Evolutionary conservation across 2,888 invertebrate genomes (phyloP).

Genomic region (Drosophila anceps): DNA sequence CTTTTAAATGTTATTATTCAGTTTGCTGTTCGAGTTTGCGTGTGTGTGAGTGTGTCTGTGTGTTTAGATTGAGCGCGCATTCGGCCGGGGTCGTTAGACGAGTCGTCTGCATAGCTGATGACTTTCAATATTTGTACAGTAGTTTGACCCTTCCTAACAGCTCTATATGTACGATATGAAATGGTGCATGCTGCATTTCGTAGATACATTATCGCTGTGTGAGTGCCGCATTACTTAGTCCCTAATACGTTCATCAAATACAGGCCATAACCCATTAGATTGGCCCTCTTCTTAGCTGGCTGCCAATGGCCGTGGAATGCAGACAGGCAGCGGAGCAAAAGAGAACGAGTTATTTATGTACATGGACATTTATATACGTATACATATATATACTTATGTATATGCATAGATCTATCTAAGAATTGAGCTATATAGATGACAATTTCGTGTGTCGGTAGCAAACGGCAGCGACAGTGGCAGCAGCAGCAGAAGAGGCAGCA

Average conservation of each 20-base stretch:
- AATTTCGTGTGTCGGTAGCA: conserved; percentile 7
- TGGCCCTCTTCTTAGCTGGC: conserved; percentile 10
- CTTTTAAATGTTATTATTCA: conserved; percentile 83
- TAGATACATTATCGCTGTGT: conserved; percentile 59
- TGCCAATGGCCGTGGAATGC: neutral
- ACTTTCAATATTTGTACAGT: conserved; percentile 77
- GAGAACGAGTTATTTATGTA: conserved; percentile 8
- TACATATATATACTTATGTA: neutral
- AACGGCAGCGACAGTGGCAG: neutral
- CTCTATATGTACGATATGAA: conserved; percentile 63
- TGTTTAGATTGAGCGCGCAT: conserved; percentile 54
- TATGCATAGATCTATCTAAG: neutral
- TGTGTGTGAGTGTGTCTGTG: conserved; percentile 5
- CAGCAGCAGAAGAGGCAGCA: neutral
- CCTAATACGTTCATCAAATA: conserved; percentile 64
- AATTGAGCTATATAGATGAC: conserved; percentile 21
- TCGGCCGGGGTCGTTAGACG: conserved; percentile 61
- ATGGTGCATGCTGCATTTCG: conserved; percentile 53
- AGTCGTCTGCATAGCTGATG: conserved; percentile 56
- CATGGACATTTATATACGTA: neutral
- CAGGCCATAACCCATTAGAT: conserved; percentile 39
- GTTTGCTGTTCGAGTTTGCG: conserved; percentile 45
- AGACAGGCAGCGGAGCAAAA: neutral
- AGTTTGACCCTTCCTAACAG: conserved; percentile 80
- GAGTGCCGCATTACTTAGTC: conserved; percentile 59